A percentile compares a stretch with the other conserved stretches of the same genome.
Evolutionary conservation across 2,113 vertebrate genomes (phyloP).

Genomic region (Cercopithecus mona): DNA sequence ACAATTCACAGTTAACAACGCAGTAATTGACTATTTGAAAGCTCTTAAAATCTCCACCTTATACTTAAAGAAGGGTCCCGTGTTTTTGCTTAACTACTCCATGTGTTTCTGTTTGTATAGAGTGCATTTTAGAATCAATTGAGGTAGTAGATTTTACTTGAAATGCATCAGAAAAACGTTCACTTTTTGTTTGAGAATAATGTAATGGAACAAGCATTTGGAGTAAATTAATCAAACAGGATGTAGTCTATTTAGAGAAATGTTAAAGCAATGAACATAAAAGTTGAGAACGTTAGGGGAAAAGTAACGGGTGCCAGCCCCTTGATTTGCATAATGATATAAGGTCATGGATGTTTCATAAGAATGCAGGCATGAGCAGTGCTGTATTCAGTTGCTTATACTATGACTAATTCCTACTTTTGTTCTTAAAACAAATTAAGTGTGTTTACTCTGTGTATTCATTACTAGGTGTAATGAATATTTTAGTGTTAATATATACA

Average conservation of each 20-base stretch:
- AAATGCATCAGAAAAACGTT: conserved; percentile 68
- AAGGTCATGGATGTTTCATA: not conserved
- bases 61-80: conserved; percentile 64
- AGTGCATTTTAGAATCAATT: conserved; percentile 80
- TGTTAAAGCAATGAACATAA: not conserved
- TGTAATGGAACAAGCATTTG: conserved; percentile 49
- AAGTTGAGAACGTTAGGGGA: not conserved
- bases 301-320: not conserved
- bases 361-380: not conserved
- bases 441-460: not conserved
- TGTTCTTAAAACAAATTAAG: not conserved
- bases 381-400: not conserved
- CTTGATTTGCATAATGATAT: not conserved
- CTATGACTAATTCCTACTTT: not conserved
- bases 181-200: conserved; percentile 24
- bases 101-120: conserved; percentile 80
- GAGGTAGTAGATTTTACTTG: conserved; percentile 56
- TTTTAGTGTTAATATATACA: not conserved
- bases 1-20: conserved; percentile 76
- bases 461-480: not conserved
- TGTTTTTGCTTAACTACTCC: conserved; percentile 79
- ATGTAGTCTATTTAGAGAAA: conserved; percentile 24
- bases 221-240: conserved; percentile 69
- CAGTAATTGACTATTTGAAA: conserved; percentile 78
- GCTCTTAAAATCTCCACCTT: conserved; percentile 75